Base-by-base conservation (phyloP, 1,140 invertebrate species). In the Zaprionus gabonicus region DNA sequence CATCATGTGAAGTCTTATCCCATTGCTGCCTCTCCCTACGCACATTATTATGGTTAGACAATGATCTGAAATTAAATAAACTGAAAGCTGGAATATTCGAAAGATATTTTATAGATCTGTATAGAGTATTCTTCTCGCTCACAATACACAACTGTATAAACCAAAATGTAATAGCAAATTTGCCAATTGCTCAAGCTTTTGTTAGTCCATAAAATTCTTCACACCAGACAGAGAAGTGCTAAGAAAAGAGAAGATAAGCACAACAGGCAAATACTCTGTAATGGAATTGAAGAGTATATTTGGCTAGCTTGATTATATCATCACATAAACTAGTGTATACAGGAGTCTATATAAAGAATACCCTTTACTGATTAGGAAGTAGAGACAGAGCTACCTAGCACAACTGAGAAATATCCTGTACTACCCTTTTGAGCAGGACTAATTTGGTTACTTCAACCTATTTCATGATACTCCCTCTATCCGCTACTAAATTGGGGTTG, bases 201-300 rank as follows among this genome's bases (percentile, higher is more conserved):
- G 27, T 49, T 55, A 15, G 13, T 31, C 41, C 34, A 71, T 51
- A 73, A 44, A 67, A 63, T 68, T 79, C 58, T 74, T 72, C 49
- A 67, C 76, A 53, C 69, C 27, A 51, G 15, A 20, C 34, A 41
- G 15, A 44, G 36, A 46, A 62, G 27, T 20, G 41, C n/a, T 46
- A 2, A 46, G n/a, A 1, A 46, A 46, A 46, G 7, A 46, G 7
- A 7, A 46, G 41, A 15, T 34, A 10, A 34, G 3, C 9, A 10
- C 36, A 1, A 38, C 13, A 38, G 34, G 6, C 7, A 36, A 36
- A 36, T 38, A 38, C 36, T 4, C 36, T 38, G 0, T 38, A 5
- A 38, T 38, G 0, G 4, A 3, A 31, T 3, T 34, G 2, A 34
- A 10, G 31, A 34, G 9, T 0, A 0, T 10, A 34, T 34, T 2